These are phyloP conservation scores for Drosophila anomelani DNA, from an alignment of 2,888 invertebrate genomes.

Conservation along the genomic window DNA sequence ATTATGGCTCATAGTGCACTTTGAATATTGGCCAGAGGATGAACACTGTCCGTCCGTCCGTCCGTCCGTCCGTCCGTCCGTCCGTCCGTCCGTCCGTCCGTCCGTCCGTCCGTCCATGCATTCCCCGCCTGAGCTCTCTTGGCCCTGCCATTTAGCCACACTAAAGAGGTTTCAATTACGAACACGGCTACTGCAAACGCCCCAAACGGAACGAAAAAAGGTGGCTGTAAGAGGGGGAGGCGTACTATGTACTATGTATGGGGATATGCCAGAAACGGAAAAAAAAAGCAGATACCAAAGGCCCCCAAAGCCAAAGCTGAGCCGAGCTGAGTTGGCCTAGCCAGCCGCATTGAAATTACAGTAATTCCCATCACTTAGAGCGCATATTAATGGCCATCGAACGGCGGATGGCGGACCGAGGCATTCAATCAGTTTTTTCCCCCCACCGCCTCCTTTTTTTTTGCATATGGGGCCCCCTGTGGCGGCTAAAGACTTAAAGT, in stretches of 20 bases:
- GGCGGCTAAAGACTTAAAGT: constrained; percentile 58
- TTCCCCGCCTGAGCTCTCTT: constrained; percentile 7
- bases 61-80: constrained; percentile 1
- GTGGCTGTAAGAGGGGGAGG: constrained; percentile 12
- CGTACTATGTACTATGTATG: background rate
- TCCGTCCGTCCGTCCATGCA: constrained; percentile 1
- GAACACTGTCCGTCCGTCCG: constrained; percentile 10
- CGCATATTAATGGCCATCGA: constrained; percentile 81
- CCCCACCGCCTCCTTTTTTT: constrained; percentile 1
- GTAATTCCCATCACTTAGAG: constrained; percentile 83
- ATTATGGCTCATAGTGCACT: constrained; percentile 75
- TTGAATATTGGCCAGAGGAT: constrained; percentile 54
- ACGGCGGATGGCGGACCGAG: constrained; percentile 65
- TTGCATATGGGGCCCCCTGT: constrained; percentile 38
- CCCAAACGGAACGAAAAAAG: constrained; percentile 53
- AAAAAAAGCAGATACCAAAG: constrained; percentile 29
- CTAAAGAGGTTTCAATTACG: constrained; percentile 80
- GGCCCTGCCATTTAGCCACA: constrained; percentile 74
- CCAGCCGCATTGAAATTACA: constrained; percentile 75
- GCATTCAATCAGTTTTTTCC: constrained; percentile 48
- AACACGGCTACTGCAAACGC: constrained; percentile 62
- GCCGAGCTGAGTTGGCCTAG: constrained; percentile 62
- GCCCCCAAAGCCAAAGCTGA: constrained; percentile 31
- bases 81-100: background rate
- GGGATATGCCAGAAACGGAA: constrained; percentile 12